Evolutionary conservation across 2,113 vertebrate species (phyloP).

Genomic region (Macheiramphus alcinus): DNA sequence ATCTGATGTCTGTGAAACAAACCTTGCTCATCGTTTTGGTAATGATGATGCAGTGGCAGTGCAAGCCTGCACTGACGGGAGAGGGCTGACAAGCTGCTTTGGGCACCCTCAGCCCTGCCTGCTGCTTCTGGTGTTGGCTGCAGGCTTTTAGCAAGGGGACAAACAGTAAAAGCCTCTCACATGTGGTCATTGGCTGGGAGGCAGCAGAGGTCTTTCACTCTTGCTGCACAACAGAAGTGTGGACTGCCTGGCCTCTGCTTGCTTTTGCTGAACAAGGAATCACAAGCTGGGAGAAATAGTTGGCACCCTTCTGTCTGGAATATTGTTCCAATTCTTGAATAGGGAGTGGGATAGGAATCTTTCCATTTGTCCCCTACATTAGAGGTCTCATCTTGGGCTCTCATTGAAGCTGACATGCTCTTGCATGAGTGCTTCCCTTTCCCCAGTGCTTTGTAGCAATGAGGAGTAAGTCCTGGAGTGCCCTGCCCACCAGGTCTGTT

Average conservation of each 20-base stretch:
- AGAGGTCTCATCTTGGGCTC: background rate
- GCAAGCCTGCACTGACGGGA: fast-evolving
- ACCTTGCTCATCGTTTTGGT: fast-evolving
- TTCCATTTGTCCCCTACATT: background rate
- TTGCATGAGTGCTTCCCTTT: background rate
- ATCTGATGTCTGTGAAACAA: background rate
- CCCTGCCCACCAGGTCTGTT: background rate
- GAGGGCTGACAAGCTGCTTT: background rate
- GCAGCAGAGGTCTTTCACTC: background rate
- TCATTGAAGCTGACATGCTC: background rate
- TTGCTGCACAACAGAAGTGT: too few species aligned
- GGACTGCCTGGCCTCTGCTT: background rate
- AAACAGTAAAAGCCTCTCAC: background rate
- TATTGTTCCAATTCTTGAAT: background rate
- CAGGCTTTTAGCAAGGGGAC: background rate
- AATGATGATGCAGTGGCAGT: background rate
- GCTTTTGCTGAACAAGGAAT: background rate
- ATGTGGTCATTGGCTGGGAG: background rate
- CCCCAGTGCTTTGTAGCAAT: background rate
- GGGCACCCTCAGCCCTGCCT: background rate
- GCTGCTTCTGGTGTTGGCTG: background rate
- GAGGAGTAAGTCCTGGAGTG: background rate
- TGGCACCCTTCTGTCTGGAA: background rate
- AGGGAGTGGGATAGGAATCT: background rate
- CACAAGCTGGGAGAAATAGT: background rate